These are phyloP conservation scores for Ailuropoda melanoleuca DNA, from an alignment of 2,113 vertebrate species.

Conservation along the genomic window DNA sequence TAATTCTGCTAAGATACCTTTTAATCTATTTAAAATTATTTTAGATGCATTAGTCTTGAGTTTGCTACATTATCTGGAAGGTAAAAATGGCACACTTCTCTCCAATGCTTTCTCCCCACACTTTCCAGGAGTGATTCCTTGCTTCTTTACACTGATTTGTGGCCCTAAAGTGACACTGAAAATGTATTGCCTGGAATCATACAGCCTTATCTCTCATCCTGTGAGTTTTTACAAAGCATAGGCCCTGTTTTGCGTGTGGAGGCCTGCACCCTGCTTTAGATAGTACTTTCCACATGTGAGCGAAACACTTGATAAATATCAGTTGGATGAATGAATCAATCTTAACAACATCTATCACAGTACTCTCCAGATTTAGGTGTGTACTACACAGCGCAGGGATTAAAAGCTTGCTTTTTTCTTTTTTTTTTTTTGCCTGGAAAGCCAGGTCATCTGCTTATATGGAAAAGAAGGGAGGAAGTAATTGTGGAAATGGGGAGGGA, in stretches of 20 bases:
- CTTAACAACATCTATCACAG: conserved; percentile 7
- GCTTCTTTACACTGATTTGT: not conserved
- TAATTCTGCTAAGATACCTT: not conserved
- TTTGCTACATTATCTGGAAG: not conserved
- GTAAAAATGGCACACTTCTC: not conserved
- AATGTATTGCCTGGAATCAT: not conserved
- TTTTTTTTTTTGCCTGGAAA: not conserved
- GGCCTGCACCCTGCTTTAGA: not conserved
- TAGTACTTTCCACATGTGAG: not conserved
- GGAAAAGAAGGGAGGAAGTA: not conserved
- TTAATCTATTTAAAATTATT: not conserved
- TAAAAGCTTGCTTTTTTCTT: not conserved
- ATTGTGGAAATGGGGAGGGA: not conserved
- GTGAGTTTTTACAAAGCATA: not conserved
- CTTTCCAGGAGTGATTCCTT: not conserved
- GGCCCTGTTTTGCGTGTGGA: not conserved
- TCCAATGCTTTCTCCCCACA: not conserved
- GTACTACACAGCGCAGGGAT: not conserved
- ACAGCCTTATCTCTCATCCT: not conserved
- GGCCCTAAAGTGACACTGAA: not conserved
- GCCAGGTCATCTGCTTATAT: not conserved
- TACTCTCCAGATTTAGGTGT: not conserved
- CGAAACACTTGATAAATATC: not conserved
- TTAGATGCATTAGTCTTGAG: not conserved
- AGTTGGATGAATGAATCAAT: not conserved